Conservation (phyloP, 2,113 vertebrate species). For the Sapajus apella region DNA sequence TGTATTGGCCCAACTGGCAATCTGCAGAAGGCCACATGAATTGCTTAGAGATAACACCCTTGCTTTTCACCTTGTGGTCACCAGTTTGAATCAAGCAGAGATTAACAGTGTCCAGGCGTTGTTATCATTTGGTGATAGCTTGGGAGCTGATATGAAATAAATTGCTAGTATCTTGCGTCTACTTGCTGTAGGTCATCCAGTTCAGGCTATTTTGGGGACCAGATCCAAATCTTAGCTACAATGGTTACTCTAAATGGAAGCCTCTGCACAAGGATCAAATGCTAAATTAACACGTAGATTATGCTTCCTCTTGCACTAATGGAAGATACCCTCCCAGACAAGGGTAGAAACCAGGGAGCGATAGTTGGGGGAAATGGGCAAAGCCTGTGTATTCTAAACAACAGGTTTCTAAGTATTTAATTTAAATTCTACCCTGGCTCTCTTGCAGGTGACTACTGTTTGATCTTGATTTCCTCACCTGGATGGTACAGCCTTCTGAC, state of each 20-base stretch:
- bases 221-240: conserved; percentile 75
- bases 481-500: neutral
- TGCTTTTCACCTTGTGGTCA: conserved; percentile 75
- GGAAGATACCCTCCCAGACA: conserved; percentile 62
- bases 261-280: conserved; percentile 65
- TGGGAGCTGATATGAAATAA: conserved; percentile 77
- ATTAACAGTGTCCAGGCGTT: conserved; percentile 72
- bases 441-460: neutral
- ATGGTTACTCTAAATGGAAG: conserved; percentile 60
- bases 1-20: conserved; percentile 70
- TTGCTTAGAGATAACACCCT: conserved; percentile 69
- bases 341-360: neutral
- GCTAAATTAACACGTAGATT: conserved; percentile 67
- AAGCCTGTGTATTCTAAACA: neutral
- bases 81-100: conserved; percentile 73
- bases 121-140: conserved; percentile 71
- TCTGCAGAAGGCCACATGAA: conserved; percentile 64
- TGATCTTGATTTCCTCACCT: neutral
- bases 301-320: conserved; percentile 61
- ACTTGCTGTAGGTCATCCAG: conserved; percentile 55
- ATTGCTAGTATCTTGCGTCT: conserved; percentile 69
- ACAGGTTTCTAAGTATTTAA: neutral
- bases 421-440: neutral
- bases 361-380: neutral
- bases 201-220: conserved; percentile 69